A percentile compares a stretch with the other conserved stretches of the same genome.
Conservation (phyloP, 2,797 vertebrate genomes). For the Manis javanica region DNA sequence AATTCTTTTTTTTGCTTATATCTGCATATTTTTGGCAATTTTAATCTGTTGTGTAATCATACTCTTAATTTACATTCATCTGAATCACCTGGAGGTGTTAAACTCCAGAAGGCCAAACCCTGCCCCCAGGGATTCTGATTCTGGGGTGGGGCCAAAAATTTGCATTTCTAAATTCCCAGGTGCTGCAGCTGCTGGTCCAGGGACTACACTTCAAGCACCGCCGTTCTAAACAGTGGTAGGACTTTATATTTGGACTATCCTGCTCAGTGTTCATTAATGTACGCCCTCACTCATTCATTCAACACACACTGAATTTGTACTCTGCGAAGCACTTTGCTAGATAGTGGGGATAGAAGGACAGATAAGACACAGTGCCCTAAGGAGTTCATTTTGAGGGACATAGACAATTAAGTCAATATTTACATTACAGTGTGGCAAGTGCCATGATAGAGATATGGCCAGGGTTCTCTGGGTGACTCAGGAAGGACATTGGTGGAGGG, state of each 20-base stretch:
- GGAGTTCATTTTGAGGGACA: constrained; percentile 32
- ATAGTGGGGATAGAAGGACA: background rate
- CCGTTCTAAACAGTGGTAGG: background rate
- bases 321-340: background rate
- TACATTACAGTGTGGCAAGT: background rate
- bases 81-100: background rate
- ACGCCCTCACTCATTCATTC: background rate
- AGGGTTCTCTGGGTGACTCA: background rate
- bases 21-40: background rate
- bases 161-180: background rate
- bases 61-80: background rate
- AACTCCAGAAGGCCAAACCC: background rate
- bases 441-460: background rate
- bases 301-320: constrained; percentile 1
- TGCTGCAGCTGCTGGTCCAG: background rate
- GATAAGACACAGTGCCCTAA: background rate
- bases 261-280: constrained; percentile 1
- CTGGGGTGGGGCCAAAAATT: background rate
- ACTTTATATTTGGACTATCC: background rate
- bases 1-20: background rate
- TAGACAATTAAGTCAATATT: background rate
- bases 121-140: background rate
- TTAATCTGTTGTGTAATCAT: background rate
- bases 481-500: background rate
- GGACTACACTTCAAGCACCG: background rate